Conservation (phyloP, 2,888 invertebrate genomes). For the Thera obeliscata region DNA sequence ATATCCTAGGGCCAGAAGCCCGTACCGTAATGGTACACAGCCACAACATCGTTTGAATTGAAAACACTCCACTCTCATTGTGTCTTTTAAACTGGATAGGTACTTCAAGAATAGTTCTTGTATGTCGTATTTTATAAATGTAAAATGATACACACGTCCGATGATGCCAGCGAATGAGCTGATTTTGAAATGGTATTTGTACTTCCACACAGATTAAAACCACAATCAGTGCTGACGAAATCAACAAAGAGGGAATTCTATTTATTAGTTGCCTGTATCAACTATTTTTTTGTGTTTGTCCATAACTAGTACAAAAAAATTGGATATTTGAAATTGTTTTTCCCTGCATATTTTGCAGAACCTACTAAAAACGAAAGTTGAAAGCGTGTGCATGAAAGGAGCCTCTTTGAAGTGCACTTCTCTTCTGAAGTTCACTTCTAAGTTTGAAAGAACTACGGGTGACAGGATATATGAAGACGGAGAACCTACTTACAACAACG, state of each 20-base stretch:
- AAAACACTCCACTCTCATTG: conserved; percentile 23
- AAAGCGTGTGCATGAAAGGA: no score
- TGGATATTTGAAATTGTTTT: no score
- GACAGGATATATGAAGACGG: no score
- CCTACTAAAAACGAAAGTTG: no score
- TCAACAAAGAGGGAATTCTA: neutral
- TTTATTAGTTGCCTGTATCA: neutral
- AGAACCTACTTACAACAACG: no score
- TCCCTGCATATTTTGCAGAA: no score
- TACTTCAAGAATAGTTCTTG: no score
- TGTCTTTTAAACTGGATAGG: neutral
- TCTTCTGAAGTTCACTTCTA: no score
- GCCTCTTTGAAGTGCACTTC: no score
- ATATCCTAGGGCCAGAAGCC: conserved; percentile 29
- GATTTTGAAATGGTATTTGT: neutral
- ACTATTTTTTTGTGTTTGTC: neutral
- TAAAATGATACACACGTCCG: neutral
- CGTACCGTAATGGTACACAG: conserved; percentile 40
- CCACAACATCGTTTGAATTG: conserved; percentile 38
- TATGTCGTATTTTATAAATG: neutral
- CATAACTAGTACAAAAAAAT: no score
- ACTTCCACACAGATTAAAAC: neutral
- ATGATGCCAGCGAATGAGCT: neutral
- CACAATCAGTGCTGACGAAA: neutral
- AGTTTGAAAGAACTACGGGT: no score